Percentiles rank a stretch among this genome's conserved stretches.
phyloP scores from a whole-genome alignment of 2,888 invertebrate species.

The Scaptomyza polygonia region DNA sequence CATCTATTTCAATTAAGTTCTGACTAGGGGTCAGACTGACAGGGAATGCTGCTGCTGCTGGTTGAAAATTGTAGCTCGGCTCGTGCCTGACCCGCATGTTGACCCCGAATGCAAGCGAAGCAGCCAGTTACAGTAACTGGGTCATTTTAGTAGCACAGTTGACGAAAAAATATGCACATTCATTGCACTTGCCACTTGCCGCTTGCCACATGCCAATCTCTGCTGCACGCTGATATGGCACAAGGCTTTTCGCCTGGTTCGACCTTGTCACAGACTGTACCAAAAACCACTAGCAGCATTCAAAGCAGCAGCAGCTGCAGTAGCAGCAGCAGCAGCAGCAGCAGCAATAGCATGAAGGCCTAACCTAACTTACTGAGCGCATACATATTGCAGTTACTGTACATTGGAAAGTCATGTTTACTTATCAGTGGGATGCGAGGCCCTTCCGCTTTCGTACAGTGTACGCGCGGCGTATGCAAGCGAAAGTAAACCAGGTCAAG shows the following conservation, averaged over 20 bases:
- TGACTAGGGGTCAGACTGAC: slow-evolving; percentile 48
- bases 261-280: slow-evolving; percentile 65
- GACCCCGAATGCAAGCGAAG: slow-evolving; percentile 70
- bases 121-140: slow-evolving; percentile 53
- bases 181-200: slow-evolving; percentile 15
- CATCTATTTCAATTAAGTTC: slow-evolving; percentile 72
- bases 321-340: slow-evolving; percentile 12
- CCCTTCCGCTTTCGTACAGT: slow-evolving; percentile 31
- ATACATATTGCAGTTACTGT: slow-evolving; percentile 67
- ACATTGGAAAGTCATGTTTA: slow-evolving; percentile 59
- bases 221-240: slow-evolving; percentile 40
- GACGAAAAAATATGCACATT: slow-evolving; percentile 44
- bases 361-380: slow-evolving; percentile 27
- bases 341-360: slow-evolving; percentile 45
- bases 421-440: slow-evolving; percentile 34
- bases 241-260: slow-evolving; percentile 52
- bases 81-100: slow-evolving; percentile 50
- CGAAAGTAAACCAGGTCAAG: slow-evolving; percentile 75
- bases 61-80: slow-evolving; percentile 8
- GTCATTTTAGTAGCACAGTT: slow-evolving; percentile 50
- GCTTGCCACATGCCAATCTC: slow-evolving; percentile 13
- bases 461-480: slow-evolving; percentile 30
- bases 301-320: slow-evolving; percentile 10
- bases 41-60: slow-evolving; percentile 22
- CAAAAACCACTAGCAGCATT: slow-evolving; percentile 23